Conservation (phyloP, 2,888 invertebrate species). For the Orgyia antiqua region DNA sequence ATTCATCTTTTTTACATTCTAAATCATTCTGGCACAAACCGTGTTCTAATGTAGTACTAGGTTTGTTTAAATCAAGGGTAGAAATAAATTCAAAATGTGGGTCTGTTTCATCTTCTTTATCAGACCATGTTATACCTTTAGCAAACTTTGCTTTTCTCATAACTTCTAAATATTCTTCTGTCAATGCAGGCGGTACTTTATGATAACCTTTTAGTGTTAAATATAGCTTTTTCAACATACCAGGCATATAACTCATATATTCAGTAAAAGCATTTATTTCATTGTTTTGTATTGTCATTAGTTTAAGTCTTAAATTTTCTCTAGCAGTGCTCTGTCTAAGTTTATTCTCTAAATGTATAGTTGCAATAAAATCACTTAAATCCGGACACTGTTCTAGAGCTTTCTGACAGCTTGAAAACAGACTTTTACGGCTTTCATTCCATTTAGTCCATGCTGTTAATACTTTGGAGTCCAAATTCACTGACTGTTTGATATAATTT, state of each 20-base stretch:
- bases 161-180: conserved; percentile 76
- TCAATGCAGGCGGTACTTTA: conserved; percentile 74
- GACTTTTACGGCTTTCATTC: conserved; percentile 42
- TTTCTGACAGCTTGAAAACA: conserved; percentile 37
- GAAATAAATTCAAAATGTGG: conserved; percentile 52
- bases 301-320: conserved; percentile 48
- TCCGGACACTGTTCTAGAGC: conserved; percentile 45
- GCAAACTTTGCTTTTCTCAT: conserved; percentile 78
- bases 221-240: conserved; percentile 77
- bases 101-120: conserved; percentile 49
- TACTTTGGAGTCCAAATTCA: conserved; percentile 48
- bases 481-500: conserved; percentile 51
- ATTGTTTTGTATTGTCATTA: conserved; percentile 59
- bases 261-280: conserved; percentile 72
- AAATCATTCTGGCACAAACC: conserved; percentile 28
- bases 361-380: conserved; percentile 42
- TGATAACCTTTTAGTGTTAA: conserved; percentile 78
- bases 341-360: conserved; percentile 44
- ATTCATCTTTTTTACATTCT: not conserved
- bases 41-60: conserved; percentile 36
- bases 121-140: conserved; percentile 80
- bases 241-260: conserved; percentile 71
- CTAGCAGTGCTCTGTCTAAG: conserved; percentile 58
- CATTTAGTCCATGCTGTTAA: conserved; percentile 46
- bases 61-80: conserved; percentile 48